A percentile compares a stretch with the other conserved stretches of the same genome.
Evolutionary conservation across 2,113 vertebrate species (phyloP).

Genomic region (Oryzias celebensis): DNA sequence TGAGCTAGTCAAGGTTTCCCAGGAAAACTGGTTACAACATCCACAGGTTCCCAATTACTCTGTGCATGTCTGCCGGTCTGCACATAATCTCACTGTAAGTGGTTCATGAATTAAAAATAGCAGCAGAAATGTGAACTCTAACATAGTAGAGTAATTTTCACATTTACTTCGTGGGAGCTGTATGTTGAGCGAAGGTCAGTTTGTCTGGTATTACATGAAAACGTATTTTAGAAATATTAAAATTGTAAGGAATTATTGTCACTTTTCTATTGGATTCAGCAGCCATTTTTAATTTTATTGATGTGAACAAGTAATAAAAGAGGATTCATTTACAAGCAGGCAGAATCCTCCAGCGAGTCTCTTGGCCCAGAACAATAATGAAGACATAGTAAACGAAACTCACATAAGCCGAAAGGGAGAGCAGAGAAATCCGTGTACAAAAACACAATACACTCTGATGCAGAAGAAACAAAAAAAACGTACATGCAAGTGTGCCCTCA

Average conservation of each 20-base stretch:
- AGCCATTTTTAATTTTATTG: slow-evolving; percentile 59
- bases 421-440: too few relatives aligned
- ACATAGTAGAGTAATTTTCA: slow-evolving; percentile 31
- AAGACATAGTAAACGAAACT: slow-evolving; percentile 64
- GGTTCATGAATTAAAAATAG: slow-evolving; percentile 65
- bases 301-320: slow-evolving; percentile 67
- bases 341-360: slow-evolving; percentile 59
- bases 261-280: slow-evolving; percentile 39
- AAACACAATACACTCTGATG: too few relatives aligned
- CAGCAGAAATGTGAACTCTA: slow-evolving; percentile 39
- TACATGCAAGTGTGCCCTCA: too few relatives aligned
- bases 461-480: too few relatives aligned
- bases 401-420: slow-evolving; percentile 33
- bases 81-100: slow-evolving; percentile 64
- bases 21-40: slow-evolving; percentile 59
- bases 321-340: slow-evolving; percentile 69
- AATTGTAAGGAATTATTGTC: slow-evolving; percentile 20
- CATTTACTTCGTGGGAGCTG: slow-evolving; percentile 20
- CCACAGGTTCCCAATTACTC: slow-evolving; percentile 58
- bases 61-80: slow-evolving; percentile 40
- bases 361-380: slow-evolving; percentile 74
- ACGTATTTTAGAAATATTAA: slow-evolving; percentile 18
- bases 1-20: slow-evolving; percentile 56
- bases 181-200: not conserved
- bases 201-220: not conserved